Base-by-base conservation (phyloP, 37 sponge, comb jelly and placozoan genomes). In the Theonella swinhoei region DNA sequence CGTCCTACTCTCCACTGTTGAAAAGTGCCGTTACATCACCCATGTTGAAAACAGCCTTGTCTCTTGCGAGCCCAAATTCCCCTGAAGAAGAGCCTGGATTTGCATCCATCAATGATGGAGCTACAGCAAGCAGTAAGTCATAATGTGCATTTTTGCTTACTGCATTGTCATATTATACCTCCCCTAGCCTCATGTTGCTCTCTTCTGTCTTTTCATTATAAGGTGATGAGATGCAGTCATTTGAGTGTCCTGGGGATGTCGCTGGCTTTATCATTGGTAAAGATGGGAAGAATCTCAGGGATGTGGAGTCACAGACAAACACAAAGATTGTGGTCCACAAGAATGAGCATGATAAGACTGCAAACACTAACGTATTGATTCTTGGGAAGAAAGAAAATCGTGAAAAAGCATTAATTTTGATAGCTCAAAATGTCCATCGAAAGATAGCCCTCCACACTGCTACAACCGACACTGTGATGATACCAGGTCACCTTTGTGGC, bases 261-360 rank as follows among this genome's bases (percentile, higher is more conserved):
- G 80, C 75, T 47, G 95, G 95, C 81, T 41, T 91, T 47, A 70
- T 94, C n/a, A 88, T 94, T 60, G 95, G 95, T 4, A 87, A 59
- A 29, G 88, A 85, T 29, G 95, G 95, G 28, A 83, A 84, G 47
- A 94, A 86, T 40, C 84, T 91, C 28, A 35, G 66, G 17, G 75
- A 67, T 42, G 80, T 94, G 0, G 80, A 94, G 62, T 83, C 81
- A 34, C 87, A 91, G 33, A 88, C 85, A 3, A 69, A 85, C 62
- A 83, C 89, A 33, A 91, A 32, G 3, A 80, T 90, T 23, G 85
- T 81, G 59, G 70, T 94, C 14, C 38, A 70, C 38, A n/a, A 38
- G 9, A 23, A 28, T 2, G 23, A 78, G 28, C 26, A 22, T 20
- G 33, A 26, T 26, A 9, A 38, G 7, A n/a, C 19, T 7, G 69